phyloP scores from a whole-genome alignment of 1,140 invertebrate genomes.

The Halictus rubicundus region DNA sequence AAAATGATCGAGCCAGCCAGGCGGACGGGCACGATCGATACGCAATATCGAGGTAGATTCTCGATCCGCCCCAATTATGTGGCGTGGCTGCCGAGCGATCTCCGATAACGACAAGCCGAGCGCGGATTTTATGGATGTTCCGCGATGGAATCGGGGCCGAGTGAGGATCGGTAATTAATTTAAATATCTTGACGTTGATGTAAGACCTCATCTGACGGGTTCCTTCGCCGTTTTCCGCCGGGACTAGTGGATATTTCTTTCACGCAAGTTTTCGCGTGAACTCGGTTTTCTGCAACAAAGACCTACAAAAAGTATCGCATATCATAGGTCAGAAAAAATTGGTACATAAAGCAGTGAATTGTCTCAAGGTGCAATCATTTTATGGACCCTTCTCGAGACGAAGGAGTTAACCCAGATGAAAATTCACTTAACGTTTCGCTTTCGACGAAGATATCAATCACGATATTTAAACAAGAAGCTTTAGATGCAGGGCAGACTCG shows the following conservation, averaged over 20 bases:
- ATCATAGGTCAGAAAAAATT: no score
- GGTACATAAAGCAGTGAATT: no score
- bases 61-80: neutral
- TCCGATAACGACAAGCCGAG: neutral
- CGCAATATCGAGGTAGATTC: neutral
- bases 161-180: neutral
- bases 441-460: no score
- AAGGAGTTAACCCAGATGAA: no score
- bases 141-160: neutral
- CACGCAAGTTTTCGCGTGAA: neutral
- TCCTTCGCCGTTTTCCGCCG: neutral
- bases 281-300: no score
- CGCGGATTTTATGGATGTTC: neutral
- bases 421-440: no score
- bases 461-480: no score
- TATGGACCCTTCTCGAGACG: no score
- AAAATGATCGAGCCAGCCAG: neutral
- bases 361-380: no score
- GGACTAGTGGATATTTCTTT: neutral
- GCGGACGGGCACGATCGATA: neutral
- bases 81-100: neutral
- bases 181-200: neutral
- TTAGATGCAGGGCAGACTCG: no score
- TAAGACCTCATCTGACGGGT: neutral
- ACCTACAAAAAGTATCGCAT: no score